A percentile compares a stretch with the other conserved stretches of the same genome.
These are phyloP conservation scores for Delphinapterus leucas DNA, from an alignment of 2,113 vertebrate genomes.

Conservation along the genomic window DNA sequence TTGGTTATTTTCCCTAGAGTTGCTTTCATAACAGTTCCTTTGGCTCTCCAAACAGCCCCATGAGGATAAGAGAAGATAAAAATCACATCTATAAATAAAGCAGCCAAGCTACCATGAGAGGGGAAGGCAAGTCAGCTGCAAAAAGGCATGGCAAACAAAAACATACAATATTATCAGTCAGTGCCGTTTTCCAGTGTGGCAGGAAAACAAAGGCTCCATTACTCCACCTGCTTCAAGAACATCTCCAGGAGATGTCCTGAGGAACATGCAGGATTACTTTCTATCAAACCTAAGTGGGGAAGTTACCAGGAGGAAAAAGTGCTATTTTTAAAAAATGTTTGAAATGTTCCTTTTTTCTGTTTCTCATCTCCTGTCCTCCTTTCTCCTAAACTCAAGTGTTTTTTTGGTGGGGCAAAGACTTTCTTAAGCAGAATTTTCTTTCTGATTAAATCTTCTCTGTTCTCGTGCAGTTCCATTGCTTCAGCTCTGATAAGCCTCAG, in stretches of 20 bases:
- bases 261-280: conserved; percentile 40
- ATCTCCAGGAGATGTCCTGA: neutral
- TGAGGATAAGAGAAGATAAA: conserved; percentile 18
- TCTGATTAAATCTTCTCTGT: conserved; percentile 75
- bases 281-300: conserved; percentile 22
- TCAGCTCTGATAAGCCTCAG: conserved; percentile 73
- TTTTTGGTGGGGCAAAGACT: conserved; percentile 76
- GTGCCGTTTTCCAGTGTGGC: neutral
- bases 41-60: neutral
- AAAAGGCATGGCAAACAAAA: neutral
- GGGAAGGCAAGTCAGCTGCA: neutral
- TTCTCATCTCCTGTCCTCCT: conserved; percentile 47
- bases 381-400: conserved; percentile 72
- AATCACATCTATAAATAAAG: conserved; percentile 24
- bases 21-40: neutral
- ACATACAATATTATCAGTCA: neutral
- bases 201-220: neutral
- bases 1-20: neutral
- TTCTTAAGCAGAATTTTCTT: conserved; percentile 81
- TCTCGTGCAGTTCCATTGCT: conserved; percentile 64
- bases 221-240: neutral
- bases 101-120: neutral
- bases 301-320: conserved; percentile 1
- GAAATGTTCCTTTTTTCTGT: conserved; percentile 63
- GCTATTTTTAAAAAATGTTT: neutral